A percentile compares a stretch with the other conserved stretches of the same genome.
These are phyloP conservation scores for Bombus cullumanus DNA, from an alignment of 1,140 invertebrate species.

Conservation along the genomic window DNA sequence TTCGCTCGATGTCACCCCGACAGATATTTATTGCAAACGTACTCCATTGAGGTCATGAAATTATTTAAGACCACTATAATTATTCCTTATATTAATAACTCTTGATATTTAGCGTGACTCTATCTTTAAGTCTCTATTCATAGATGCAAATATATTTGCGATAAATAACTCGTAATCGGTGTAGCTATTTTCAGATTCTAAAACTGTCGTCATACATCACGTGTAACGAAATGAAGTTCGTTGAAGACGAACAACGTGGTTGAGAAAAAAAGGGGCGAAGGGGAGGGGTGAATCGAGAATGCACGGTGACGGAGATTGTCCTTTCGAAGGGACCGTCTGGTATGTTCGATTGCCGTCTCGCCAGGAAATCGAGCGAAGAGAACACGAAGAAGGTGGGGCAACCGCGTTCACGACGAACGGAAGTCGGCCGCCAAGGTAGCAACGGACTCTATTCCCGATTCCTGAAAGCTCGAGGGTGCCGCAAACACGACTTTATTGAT, in stretches of 20 bases:
- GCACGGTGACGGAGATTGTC: not conserved
- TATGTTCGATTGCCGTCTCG: conserved; percentile 45
- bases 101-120: too few relatives aligned
- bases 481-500: conserved; percentile 75
- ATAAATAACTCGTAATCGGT: too few relatives aligned
- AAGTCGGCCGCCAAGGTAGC: conserved; percentile 68
- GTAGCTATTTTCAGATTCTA: too few relatives aligned
- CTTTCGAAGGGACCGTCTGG: not conserved
- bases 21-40: too few relatives aligned
- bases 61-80: too few relatives aligned
- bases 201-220: too few relatives aligned
- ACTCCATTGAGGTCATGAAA: too few relatives aligned
- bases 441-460: conserved; percentile 72
- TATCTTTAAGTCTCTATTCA: too few relatives aligned
- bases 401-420: conserved; percentile 51
- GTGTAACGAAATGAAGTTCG: not conserved
- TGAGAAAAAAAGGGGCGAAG: not conserved
- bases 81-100: too few relatives aligned
- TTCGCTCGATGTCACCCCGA: conserved; percentile 57
- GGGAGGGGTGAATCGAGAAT: not conserved
- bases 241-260: not conserved
- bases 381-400: conserved; percentile 58
- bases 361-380: conserved; percentile 51
- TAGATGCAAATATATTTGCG: too few relatives aligned
- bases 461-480: conserved; percentile 62